phyloP scores from a whole-genome alignment of 2,888 invertebrate species.

The Brachyptera putata region DNA sequence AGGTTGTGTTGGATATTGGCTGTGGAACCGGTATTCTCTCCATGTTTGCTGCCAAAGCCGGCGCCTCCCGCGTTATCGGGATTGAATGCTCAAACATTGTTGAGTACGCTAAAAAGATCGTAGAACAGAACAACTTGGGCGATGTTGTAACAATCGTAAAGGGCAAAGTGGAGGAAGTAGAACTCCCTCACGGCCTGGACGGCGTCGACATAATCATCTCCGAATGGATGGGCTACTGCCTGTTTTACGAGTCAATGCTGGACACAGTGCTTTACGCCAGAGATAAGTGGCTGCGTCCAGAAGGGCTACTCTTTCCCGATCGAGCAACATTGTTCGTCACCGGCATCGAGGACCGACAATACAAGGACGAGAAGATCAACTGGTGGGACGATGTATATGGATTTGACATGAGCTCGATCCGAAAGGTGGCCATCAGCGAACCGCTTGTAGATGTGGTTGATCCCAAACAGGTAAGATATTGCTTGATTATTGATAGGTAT shows the following conservation, averaged over 20 bases:
- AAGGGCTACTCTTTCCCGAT: conserved; percentile 71
- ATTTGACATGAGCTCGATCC: conserved; percentile 98
- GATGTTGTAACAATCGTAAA: conserved; percentile 80
- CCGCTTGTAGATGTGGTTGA: conserved; percentile 98
- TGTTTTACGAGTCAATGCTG: conserved; percentile 99
- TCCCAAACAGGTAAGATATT: conserved; percentile 71
- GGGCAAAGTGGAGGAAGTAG: conserved; percentile 87
- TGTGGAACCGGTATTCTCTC: conserved; percentile 98
- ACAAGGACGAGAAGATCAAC: conserved; percentile 99
- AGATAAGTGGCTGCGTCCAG: conserved; percentile 93
- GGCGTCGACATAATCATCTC: conserved; percentile 90
- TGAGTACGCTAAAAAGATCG: conserved; percentile 92
- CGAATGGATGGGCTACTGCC: conserved; percentile 80
- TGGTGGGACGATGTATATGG: conserved; percentile 99
- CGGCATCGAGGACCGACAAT: conserved; percentile 93
- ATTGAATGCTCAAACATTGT: conserved; percentile 99
- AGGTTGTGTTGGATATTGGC: conserved; percentile 93
- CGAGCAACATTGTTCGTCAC: conserved; percentile 91
- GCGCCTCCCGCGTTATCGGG: conserved; percentile 91
- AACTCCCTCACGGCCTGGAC: conserved; percentile 80
- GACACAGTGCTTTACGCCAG: conserved; percentile 98
- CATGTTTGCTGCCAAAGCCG: conserved; percentile 99
- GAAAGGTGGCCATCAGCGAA: conserved; percentile 96
- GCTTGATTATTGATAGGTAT: neutral
- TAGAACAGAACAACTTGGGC: conserved; percentile 77